Percentiles rank a stretch among this genome's conserved stretches.
phyloP scores from a whole-genome alignment of 2,888 invertebrate species.

The Cataglyphis cursor region DNA sequence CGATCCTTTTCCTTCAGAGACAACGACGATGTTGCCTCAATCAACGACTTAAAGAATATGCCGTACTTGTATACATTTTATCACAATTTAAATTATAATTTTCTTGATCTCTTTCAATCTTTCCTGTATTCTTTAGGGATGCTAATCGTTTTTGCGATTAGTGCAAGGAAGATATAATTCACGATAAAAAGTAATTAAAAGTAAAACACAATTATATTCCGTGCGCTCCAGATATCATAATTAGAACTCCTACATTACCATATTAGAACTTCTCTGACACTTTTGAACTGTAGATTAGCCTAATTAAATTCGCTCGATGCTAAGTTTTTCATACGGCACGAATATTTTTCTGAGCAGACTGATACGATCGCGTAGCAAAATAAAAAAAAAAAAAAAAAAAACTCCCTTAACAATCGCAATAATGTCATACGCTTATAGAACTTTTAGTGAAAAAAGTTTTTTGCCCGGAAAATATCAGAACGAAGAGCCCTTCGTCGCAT shows the following conservation, averaged over 20 bases:
- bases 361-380: conserved; percentile 17
- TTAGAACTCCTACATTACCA: not conserved
- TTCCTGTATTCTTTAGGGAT: not conserved
- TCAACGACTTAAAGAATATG: not conserved
- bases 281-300: conserved; percentile 11
- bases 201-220: not conserved
- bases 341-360: conserved; percentile 19
- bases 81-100: not conserved
- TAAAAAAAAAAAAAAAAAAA: not conserved
- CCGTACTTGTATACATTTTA: conserved; percentile 19
- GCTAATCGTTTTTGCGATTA: not conserved
- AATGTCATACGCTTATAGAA: conserved; percentile 16
- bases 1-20: not conserved
- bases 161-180: not conserved
- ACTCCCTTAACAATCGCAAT: conserved; percentile 23
- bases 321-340: too few relatives aligned
- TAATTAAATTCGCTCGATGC: conserved; percentile 32
- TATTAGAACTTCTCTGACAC: conserved; percentile 11
- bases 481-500: conserved; percentile 13
- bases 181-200: conserved; percentile 13
- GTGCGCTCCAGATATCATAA: not conserved
- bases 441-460: conserved; percentile 32
- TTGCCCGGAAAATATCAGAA: not conserved
- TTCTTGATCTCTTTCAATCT: not conserved
- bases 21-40: conserved; percentile 13